Evolutionary conservation across 2,113 vertebrate genomes (phyloP).

Genomic region (Oreocharis arfaki): DNA sequence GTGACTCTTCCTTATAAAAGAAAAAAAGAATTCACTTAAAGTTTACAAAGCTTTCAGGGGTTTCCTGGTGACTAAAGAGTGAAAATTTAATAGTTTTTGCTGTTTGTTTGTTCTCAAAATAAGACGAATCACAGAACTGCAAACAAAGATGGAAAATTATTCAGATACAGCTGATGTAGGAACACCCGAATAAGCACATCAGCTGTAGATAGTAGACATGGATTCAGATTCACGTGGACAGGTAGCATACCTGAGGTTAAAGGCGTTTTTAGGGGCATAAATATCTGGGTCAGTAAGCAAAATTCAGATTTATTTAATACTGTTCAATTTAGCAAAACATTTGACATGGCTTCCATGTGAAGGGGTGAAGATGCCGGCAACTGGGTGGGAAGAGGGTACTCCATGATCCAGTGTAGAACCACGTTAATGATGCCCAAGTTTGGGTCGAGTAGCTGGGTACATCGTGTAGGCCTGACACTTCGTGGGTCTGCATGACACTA

Average conservation of each 20-base stretch:
- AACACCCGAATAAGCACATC: not conserved
- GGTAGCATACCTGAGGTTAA: not conserved
- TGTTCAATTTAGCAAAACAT: not conserved
- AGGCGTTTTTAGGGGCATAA: not conserved
- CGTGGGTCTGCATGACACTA: not conserved
- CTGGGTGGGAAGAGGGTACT: rapidly evolving
- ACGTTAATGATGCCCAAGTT: not conserved
- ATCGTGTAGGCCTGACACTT: not conserved
- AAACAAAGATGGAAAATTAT: not conserved
- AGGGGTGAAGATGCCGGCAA: not conserved
- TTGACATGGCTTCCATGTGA: not conserved
- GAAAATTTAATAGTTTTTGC: not conserved
- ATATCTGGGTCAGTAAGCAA: not conserved
- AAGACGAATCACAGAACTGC: not conserved
- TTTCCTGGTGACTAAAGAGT: not conserved
- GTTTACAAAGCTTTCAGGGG: not conserved
- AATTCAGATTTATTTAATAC: not conserved
- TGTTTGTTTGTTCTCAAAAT: not conserved
- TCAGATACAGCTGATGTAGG: not conserved
- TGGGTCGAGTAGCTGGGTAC: not conserved
- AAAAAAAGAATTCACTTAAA: not conserved
- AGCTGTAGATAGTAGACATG: not conserved
- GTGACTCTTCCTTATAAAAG: not conserved
- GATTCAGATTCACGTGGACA: not conserved
- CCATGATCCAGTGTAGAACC: not conserved